Evolutionary conservation across 2,888 invertebrate species (phyloP).

Genomic region (Melangyna quadrimaculata): DNA sequence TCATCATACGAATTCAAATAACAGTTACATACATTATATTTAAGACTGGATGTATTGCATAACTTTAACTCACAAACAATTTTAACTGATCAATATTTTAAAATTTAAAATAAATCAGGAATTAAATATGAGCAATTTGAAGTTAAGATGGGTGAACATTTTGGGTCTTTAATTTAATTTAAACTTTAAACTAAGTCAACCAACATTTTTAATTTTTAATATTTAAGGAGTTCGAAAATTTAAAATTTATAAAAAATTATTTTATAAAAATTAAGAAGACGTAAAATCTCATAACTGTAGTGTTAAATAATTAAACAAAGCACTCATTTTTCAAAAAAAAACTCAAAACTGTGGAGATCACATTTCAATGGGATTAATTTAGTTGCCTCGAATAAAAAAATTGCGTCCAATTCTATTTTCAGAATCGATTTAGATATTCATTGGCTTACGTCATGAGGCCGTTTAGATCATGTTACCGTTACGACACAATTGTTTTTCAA

Average conservation of each 20-base stretch:
- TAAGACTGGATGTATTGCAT: no score
- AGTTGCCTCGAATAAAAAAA: neutral
- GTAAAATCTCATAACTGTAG: neutral
- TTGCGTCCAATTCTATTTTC: constrained; percentile 44
- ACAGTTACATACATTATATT: no score
- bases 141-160: no score
- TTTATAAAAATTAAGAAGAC: neutral
- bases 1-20: no score
- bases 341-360: constrained; percentile 26
- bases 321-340: neutral
- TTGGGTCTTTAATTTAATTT: no score
- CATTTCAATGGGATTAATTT: constrained; percentile 29
- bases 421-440: constrained; percentile 26
- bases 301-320: neutral
- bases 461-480: constrained; percentile 53
- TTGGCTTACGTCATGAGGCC: constrained; percentile 44
- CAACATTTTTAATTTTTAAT: no score
- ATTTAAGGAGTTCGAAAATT: no score
- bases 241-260: neutral
- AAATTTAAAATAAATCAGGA: no score
- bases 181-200: no score
- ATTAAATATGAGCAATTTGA: no score
- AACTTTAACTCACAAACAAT: no score
- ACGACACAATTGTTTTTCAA: constrained; percentile 31
- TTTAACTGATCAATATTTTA: no score